Base-by-base conservation (phyloP, 1,140 invertebrate species). In the Cotesia chilonis region DNA sequence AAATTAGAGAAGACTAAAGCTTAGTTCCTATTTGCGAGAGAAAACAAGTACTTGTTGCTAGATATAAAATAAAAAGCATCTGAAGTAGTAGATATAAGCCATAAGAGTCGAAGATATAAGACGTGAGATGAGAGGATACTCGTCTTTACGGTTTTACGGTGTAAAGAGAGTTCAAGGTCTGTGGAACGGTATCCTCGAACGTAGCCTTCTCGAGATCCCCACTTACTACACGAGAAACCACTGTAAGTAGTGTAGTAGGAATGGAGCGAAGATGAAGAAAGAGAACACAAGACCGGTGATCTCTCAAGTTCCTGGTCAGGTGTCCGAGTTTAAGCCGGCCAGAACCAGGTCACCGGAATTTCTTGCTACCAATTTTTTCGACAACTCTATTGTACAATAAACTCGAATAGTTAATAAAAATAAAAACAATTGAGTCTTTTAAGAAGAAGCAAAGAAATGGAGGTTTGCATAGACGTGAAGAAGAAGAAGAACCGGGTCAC, bases 291-390 rank as follows among this genome's bases (percentile, higher is more conserved):
- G 4, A 41, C 57, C 51, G 35, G 68, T 59, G 60, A 57, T 54
- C 59, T 68, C 59, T 72, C 54, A 55, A 71, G 74, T 75, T 73
- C 74, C 74, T 75, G 74, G 71, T 73, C 74, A 75, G 74, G 74
- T 75, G 74, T 75, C 74, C 74, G 74, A 75, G 74, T 75, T 75
- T 75, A 71, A 61, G 61, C 67, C 57, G 55, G 68, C 59, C 70
- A 68, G 66, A 73, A 75, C 65, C 71, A 65, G 72, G 72, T 72
- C 54, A 74, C 67, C 59, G 51, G 72, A 71, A 64, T 17, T 72
- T 65, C 65, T 72, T 57, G 61, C 61, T 72, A 60, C 64, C 12
- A 67, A 67, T 12, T 20, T 10, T n/a, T 37, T n/a, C 35, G 20
- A 63, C 9, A 60, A 35, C 59, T 41, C 10, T 57, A 7, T 57